phyloP scores from a whole-genome alignment of 1,140 invertebrate genomes.

The Eupeodes corollae region DNA sequence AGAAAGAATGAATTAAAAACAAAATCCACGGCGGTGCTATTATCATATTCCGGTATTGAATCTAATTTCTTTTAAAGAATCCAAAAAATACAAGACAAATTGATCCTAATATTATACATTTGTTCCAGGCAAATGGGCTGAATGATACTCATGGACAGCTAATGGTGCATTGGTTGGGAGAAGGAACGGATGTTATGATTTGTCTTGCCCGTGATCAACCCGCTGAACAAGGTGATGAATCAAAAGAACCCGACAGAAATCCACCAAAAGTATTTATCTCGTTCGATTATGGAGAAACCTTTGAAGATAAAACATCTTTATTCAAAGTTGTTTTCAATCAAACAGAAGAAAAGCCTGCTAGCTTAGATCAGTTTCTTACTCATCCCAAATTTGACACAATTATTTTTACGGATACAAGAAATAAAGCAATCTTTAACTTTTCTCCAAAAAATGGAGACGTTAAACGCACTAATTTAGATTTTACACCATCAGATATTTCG shows the following conservation, averaged over 20 bases:
- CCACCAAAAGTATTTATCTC: conserved; percentile 73
- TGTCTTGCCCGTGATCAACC: conserved; percentile 65
- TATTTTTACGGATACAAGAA: conserved; percentile 68
- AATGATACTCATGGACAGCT: conserved; percentile 79
- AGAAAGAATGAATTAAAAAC: no score
- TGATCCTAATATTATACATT: conserved; percentile 11
- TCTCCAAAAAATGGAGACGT: conserved; percentile 59
- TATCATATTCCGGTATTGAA: no score
- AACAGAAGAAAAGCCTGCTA: conserved; percentile 44
- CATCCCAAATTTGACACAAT: conserved; percentile 67
- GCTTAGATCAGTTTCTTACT: conserved; percentile 72
- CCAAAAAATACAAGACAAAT: no score
- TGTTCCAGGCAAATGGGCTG: conserved; percentile 51
- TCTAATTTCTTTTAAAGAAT: no score
- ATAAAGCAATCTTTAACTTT: conserved; percentile 69
- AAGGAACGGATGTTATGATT: conserved; percentile 72
- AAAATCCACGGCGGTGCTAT: no score
- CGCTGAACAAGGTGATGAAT: conserved; percentile 26
- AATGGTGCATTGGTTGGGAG: conserved; percentile 83
- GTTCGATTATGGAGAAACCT: conserved; percentile 72
- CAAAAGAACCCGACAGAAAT: conserved; percentile 27
- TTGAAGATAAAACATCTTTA: conserved; percentile 57
- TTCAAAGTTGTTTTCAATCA: conserved; percentile 43
- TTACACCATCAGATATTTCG: conserved; percentile 63
- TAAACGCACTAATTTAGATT: conserved; percentile 46